Evolutionary conservation across 2,113 vertebrate species (phyloP).

Genomic region (Onychostoma macrolepis): DNA sequence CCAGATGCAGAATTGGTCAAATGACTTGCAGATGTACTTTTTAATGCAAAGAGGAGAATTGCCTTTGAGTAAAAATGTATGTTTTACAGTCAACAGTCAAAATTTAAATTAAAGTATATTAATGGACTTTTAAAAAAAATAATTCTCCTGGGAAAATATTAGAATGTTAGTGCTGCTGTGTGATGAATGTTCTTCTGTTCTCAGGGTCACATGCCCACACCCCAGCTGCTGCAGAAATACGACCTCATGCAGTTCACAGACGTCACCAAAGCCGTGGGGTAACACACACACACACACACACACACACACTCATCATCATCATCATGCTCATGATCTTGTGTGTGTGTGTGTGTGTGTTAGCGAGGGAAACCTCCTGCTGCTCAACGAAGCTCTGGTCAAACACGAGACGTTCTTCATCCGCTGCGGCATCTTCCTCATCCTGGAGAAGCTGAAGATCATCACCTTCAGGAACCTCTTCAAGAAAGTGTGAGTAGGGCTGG

Average conservation of each 20-base stretch:
- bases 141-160: too few species aligned
- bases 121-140: too few species aligned
- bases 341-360: constrained; percentile 63
- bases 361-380: constrained; percentile 91
- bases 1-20: too few species aligned
- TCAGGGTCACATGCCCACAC: constrained; percentile 95
- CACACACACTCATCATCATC: neutral
- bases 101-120: too few species aligned
- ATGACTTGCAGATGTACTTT: too few species aligned
- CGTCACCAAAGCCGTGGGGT: constrained; percentile 94
- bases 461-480: constrained; percentile 98
- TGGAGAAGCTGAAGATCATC: constrained; percentile 98
- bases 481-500: constrained; percentile 87
- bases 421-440: constrained; percentile 97
- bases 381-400: constrained; percentile 88
- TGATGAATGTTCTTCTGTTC: neutral
- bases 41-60: too few species aligned
- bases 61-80: too few species aligned
- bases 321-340: neutral
- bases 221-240: constrained; percentile 91
- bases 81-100: too few species aligned
- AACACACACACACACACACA: neutral
- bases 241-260: constrained; percentile 96
- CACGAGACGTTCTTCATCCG: constrained; percentile 98
- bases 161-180: neutral